phyloP scores from a whole-genome alignment of 2,888 invertebrate species.

The Spilarctia lutea region DNA sequence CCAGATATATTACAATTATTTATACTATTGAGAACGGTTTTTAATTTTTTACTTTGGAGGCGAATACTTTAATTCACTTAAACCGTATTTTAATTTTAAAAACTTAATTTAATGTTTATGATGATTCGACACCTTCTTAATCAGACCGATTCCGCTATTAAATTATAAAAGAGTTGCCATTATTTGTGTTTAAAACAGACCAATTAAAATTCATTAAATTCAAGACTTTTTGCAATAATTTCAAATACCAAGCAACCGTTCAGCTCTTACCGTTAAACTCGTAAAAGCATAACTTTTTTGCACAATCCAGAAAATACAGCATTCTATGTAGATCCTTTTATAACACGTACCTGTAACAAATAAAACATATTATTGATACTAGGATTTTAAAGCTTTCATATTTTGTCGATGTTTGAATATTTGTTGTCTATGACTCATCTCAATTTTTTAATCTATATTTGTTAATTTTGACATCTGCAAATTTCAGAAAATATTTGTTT shows the following conservation, averaged over 20 bases:
- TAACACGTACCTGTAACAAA: slow-evolving; percentile 13
- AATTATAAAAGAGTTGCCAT: not conserved
- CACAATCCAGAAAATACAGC: not conserved
- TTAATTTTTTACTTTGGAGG: too few relatives aligned
- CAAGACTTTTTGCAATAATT: not conserved
- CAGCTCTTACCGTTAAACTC: not conserved
- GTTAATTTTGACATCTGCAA: slow-evolving; percentile 9
- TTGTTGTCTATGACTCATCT: too few relatives aligned
- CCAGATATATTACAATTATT: too few relatives aligned
- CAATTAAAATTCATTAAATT: not conserved
- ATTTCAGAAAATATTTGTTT: not conserved
- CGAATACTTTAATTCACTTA: too few relatives aligned
- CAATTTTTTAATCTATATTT: not conserved
- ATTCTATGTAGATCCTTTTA: not conserved
- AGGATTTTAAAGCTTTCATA: not conserved
- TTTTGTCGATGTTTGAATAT: not conserved
- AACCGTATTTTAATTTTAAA: too few relatives aligned
- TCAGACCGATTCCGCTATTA: not conserved
- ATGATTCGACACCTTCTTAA: not conserved
- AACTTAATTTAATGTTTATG: too few relatives aligned
- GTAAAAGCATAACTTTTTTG: not conserved
- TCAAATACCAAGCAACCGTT: not conserved
- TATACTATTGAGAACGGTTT: not conserved
- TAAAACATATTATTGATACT: not conserved
- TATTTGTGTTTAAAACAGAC: too few relatives aligned